A percentile compares a stretch with the other conserved stretches of the same genome.
Evolutionary conservation across 2,797 vertebrate species (phyloP).

Genomic region (Steatocranus sp.): DNA sequence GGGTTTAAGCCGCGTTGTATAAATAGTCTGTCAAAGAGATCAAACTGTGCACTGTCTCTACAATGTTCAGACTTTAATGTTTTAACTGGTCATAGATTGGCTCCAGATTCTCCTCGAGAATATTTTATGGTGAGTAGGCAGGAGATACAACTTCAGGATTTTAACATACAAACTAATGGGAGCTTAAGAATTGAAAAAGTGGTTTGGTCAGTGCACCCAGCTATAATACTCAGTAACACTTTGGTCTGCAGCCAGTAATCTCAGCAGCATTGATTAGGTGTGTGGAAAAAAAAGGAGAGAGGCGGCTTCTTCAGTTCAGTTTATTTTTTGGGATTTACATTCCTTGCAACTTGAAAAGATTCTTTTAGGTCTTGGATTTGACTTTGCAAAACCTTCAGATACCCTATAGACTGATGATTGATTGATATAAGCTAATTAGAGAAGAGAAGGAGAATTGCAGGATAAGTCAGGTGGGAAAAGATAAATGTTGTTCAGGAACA

Average conservation of each 20-base stretch:
- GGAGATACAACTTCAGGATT: background rate
- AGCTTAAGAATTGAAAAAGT: background rate
- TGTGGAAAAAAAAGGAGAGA: rapidly evolving
- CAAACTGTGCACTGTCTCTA: slow-evolving; percentile 32
- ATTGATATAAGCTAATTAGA: background rate
- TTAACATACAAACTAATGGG: background rate
- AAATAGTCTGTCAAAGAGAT: slow-evolving; percentile 43
- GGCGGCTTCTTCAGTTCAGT: background rate
- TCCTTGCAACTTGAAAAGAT: background rate
- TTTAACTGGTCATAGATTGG: background rate
- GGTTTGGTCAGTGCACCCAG: background rate
- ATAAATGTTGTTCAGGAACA: background rate
- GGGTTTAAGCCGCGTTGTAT: slow-evolving; percentile 29
- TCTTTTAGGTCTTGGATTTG: background rate
- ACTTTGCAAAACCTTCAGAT: background rate
- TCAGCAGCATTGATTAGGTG: background rate
- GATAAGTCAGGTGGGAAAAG: background rate
- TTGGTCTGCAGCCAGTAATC: background rate
- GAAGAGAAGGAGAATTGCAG: background rate
- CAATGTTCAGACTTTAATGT: slow-evolving; percentile 15
- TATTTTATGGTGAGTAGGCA: background rate
- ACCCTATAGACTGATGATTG: background rate
- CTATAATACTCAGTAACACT: background rate
- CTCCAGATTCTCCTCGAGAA: background rate
- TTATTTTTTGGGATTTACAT: background rate